A percentile compares a stretch with the other conserved stretches of the same genome.
Evolutionary conservation across 64 coral and sea anemone genomes (phyloP).

Genomic region (Exaiptasia diaphana): DNA sequence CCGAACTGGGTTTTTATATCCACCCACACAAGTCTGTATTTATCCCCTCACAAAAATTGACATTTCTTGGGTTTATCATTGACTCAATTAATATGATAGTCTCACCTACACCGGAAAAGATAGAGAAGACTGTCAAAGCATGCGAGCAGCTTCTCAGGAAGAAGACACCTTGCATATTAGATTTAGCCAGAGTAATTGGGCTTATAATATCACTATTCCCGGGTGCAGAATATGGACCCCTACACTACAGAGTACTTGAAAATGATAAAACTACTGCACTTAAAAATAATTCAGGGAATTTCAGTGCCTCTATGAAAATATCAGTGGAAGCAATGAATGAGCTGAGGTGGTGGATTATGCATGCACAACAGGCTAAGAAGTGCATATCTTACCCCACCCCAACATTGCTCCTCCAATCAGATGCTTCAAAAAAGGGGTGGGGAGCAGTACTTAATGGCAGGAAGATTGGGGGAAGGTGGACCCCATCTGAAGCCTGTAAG

Average conservation of each 20-base stretch:
- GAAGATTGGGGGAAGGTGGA: slow-evolving; percentile 41
- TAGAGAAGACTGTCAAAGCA: slow-evolving; percentile 18
- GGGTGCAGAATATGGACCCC: slow-evolving; percentile 7
- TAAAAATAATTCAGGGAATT: slow-evolving; percentile 12
- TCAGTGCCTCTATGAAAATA: neutral
- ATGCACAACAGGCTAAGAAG: neutral
- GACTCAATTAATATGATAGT: slow-evolving; percentile 56
- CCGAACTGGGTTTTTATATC: slow-evolving; percentile 48
- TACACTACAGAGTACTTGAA: slow-evolving; percentile 30
- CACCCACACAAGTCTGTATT: slow-evolving; percentile 61
- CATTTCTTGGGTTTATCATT: slow-evolving; percentile 61
- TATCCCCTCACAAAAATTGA: slow-evolving; percentile 30
- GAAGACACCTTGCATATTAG: slow-evolving; percentile 8
- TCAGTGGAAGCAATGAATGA: neutral
- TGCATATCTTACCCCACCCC: neutral
- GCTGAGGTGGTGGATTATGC: slow-evolving; percentile 24
- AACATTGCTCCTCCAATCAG: slow-evolving; percentile 29
- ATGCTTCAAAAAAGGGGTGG: slow-evolving; percentile 59
- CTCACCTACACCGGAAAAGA: slow-evolving; percentile 15
- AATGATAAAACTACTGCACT: slow-evolving; percentile 29
- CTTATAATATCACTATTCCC: slow-evolving; percentile 44
- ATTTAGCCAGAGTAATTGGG: slow-evolving; percentile 37
- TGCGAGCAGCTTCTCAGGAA: neutral
- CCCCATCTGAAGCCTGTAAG: neutral
- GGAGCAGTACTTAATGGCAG: neutral